Base-by-base conservation (phyloP, 2,888 invertebrate genomes). In the Drosophila formosana region DNA sequence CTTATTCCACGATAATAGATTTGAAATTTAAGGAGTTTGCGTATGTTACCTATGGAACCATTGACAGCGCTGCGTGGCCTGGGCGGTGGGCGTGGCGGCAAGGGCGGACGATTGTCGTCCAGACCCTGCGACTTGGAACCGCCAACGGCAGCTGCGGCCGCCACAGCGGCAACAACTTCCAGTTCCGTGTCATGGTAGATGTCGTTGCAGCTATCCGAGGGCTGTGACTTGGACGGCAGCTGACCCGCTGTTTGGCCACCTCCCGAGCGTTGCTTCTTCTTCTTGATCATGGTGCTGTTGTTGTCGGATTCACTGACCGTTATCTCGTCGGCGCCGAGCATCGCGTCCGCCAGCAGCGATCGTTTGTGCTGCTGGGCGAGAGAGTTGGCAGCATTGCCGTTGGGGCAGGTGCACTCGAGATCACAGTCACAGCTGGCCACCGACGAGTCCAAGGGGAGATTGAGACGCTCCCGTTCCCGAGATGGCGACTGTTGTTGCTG, bases 1-100 rank as follows among this genome's bases (percentile, higher is more conserved):
- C 37, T 37, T n/a, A 37, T 37, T 4, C 18, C 18, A 18, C 18
- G 18, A 18, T 18, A 1, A 18, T 18, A n/a, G 9, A 11, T 34
- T 34, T 3, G 3, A 32, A 3, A 9, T 8, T 9, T 2, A 37
- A 37, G 5, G 11, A n/a, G 37, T 37, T 49, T 1, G 7, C 13
- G 32, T 9, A 18, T 52, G 85, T 88, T 65, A 91, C 90, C 86
- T 61, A 80, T 87, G 30, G 80, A 79, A n/a, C 86, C 89, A 26
- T 81, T 82, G 1, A 75, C 60, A 11, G 75, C 63, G 51, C 77
- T 84, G 39, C 89, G 78, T 9, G 90, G 89, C 8, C 91, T 75
- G 23, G 92, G 91, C 25, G 92, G 92, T 28, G 92, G 92, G 39
- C 92, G 83, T 41, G 92, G 92, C 23, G 92, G 92, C 66, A 92